Evolutionary conservation across 1,140 invertebrate genomes (phyloP).

Genomic region (Grapholita molesta): DNA sequence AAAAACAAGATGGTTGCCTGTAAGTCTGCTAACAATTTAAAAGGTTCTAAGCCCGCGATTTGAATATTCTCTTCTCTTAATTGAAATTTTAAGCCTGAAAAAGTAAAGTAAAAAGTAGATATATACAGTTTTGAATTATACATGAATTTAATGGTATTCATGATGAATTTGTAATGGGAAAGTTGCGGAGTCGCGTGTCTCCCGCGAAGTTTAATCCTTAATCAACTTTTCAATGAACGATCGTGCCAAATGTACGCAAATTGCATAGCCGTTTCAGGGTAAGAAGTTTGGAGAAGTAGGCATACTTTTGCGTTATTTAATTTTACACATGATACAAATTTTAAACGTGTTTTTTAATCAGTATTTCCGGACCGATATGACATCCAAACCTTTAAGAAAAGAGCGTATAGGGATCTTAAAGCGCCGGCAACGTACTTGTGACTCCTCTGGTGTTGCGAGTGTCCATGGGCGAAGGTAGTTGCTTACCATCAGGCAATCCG

Average conservation of each 20-base stretch:
- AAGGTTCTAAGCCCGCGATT: constrained; percentile 4
- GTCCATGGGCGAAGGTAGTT: too few relatives aligned
- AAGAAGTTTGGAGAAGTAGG: not conserved
- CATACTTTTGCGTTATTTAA: too few relatives aligned
- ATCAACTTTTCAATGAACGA: not conserved
- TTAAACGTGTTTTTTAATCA: too few relatives aligned
- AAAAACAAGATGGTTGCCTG: not conserved
- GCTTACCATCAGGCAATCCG: too few relatives aligned
- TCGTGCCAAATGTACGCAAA: not conserved
- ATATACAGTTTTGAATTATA: constrained; percentile 12
- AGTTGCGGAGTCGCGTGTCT: not conserved
- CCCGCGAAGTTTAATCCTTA: not conserved
- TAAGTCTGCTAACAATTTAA: not conserved
- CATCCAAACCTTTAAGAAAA: too few relatives aligned
- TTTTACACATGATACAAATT: too few relatives aligned
- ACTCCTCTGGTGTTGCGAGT: too few relatives aligned
- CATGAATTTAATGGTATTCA: not conserved
- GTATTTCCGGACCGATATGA: too few relatives aligned
- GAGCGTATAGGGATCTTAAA: too few relatives aligned
- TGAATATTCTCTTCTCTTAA: constrained; percentile 9
- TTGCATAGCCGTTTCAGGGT: not conserved
- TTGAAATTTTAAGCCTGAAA: constrained; percentile 13
- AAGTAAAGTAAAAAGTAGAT: not conserved
- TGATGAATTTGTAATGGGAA: constrained; percentile 11
- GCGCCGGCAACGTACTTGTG: too few relatives aligned